A percentile compares a stretch with the other conserved stretches of the same genome.
Conservation (phyloP, 2,797 vertebrate species). For the Anguilla pacifica region DNA sequence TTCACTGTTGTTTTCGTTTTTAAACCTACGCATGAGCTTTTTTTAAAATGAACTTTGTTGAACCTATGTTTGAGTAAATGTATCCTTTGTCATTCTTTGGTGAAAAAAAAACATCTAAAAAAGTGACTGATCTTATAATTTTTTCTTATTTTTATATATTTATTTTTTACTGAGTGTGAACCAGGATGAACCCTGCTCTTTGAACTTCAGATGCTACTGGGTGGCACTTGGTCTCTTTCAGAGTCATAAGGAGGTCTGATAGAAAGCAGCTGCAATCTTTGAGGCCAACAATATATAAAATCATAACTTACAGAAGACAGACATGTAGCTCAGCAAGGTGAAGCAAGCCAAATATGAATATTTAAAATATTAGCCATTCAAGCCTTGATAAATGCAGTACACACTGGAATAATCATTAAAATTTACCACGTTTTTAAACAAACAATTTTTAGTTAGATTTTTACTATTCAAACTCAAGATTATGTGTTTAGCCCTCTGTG, state of each 20-base stretch:
- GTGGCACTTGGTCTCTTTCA: slow-evolving; percentile 52
- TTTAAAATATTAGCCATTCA: background rate
- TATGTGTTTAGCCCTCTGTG: background rate
- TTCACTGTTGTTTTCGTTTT: slow-evolving; percentile 33
- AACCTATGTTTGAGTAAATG: slow-evolving; percentile 24
- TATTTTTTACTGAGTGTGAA: slow-evolving; percentile 60
- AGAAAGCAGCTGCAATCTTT: background rate
- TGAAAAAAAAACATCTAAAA: background rate
- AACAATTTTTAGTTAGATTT: background rate
- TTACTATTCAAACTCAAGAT: background rate
- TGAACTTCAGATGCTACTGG: slow-evolving; percentile 70
- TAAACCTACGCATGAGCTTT: background rate
- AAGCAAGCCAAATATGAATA: background rate
- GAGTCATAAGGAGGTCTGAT: background rate
- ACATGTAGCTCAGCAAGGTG: background rate
- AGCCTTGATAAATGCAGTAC: background rate
- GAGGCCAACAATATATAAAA: background rate
- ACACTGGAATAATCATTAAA: background rate
- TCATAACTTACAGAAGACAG: background rate
- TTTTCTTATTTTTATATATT: background rate
- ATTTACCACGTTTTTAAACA: background rate
- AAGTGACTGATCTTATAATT: background rate
- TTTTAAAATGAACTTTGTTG: slow-evolving; percentile 25
- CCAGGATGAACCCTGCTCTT: slow-evolving; percentile 65
- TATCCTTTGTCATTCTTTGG: slow-evolving; percentile 1